Percentiles rank a stretch among this genome's conserved stretches.
Conservation (phyloP, 1,140 invertebrate species). For the Calycopis cecrops region DNA sequence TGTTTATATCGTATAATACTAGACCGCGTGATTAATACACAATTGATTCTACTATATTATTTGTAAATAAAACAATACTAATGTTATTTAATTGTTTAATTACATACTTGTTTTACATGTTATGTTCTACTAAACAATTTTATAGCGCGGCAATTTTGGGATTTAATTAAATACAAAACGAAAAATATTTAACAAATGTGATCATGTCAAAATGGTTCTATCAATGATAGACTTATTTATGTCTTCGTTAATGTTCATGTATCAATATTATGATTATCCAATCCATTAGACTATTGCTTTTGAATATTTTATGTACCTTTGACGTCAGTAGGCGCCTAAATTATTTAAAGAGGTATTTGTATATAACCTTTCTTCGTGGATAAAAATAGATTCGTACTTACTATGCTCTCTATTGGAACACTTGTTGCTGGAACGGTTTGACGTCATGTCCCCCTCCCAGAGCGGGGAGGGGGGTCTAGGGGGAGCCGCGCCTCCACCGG, state of each 20-base stretch:
- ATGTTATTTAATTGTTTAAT: too few species aligned
- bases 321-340: neutral
- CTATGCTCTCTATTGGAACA: constrained; percentile 52
- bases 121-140: too few species aligned
- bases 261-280: neutral
- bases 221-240: neutral
- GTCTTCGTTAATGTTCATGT: neutral
- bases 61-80: too few species aligned
- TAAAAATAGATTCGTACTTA: constrained; percentile 63
- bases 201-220: neutral
- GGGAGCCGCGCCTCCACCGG: constrained; percentile 38
- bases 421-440: constrained; percentile 66
- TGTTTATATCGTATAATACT: too few species aligned
- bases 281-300: neutral
- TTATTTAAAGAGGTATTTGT: constrained; percentile 14
- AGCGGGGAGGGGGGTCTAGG: constrained; percentile 28
- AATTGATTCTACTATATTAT: too few species aligned
- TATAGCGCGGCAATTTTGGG: too few species aligned
- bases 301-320: neutral
- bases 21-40: too few species aligned
- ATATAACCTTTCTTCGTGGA: constrained; percentile 34
- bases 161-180: too few species aligned
- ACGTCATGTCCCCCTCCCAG: constrained; percentile 54
- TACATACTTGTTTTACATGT: too few species aligned
- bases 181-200: neutral